Percentiles rank a stretch among this genome's conserved stretches.
phyloP scores from a whole-genome alignment of 2,797 vertebrate genomes.

The Tokudaia muenninki region DNA sequence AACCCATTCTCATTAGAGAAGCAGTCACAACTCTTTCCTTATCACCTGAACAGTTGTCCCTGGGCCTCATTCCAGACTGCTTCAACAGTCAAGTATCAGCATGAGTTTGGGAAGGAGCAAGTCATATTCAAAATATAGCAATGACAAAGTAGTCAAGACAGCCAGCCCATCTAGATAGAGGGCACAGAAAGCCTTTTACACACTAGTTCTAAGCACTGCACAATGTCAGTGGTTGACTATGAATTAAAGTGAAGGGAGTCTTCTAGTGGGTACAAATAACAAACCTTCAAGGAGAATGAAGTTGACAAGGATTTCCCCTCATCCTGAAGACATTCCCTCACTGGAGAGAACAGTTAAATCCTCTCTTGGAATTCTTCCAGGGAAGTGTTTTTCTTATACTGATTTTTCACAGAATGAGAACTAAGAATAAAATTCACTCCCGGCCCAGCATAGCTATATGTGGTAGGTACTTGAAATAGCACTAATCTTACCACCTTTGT shows the following conservation, averaged over 20 bases:
- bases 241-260: background rate
- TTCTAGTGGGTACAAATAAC: background rate
- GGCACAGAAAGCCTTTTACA: background rate
- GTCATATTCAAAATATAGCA: background rate
- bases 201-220: background rate
- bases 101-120: background rate
- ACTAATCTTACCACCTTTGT: slow-evolving; percentile 54
- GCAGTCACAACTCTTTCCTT: background rate
- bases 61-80: background rate
- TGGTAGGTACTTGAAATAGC: slow-evolving; percentile 36
- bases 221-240: background rate
- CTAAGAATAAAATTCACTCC: slow-evolving; percentile 62
- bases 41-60: background rate
- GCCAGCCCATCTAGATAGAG: too few relatives aligned
- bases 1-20: background rate
- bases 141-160: background rate
- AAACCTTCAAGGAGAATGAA: slow-evolving; percentile 32
- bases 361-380: slow-evolving; percentile 60
- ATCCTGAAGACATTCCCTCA: slow-evolving; percentile 29
- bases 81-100: background rate
- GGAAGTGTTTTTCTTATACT: slow-evolving; percentile 53
- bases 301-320: slow-evolving; percentile 2
- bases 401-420: slow-evolving; percentile 58
- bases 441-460: background rate
- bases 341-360: slow-evolving; percentile 52